Base-by-base conservation (phyloP, 2,797 vertebrate species). In the Danio choprae region DNA sequence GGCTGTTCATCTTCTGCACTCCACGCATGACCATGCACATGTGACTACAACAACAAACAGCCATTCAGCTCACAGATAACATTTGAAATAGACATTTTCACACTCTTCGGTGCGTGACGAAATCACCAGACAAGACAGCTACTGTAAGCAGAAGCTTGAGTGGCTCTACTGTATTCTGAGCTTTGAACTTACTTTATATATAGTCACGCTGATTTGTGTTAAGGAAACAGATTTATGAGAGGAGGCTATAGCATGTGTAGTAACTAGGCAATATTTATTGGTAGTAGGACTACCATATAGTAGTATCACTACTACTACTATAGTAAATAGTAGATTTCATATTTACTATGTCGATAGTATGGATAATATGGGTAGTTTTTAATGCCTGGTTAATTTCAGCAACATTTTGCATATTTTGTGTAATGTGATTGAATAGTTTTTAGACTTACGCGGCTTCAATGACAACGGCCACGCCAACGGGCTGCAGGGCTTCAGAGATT, bases 1-100 rank as follows among this genome's bases (percentile, higher is more conserved):
- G 89, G 86, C 93, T 96, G 87, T 94, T 96, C 83, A 93, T 95
- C 92, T 96, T 96, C 92, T 96, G 94, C 79, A 92, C 93, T 0
- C 93, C 93, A 4, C 95, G 91, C 94, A 96, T 93, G 51, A 94
- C 89, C 93, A 93, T 92, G 8, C 91, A 95, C 95, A 94, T 95
- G 89, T 95, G 95, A 83, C 93, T 94, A 88, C 15, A 84, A 84
- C 20, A 48, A 76, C 72, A 74, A 10, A 43, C n/a, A 36, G n/a
- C 38, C 6, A 50, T 71, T 83, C 40, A 75, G 16, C 41, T 74
- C 13, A 48, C 63, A 51, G 50, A 36, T 38, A 58, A 58, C 40
- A 56, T 44, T 16, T 67, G 1, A 67, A 29, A 67, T 67, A 44
- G 20, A 67, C 0, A 67, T 71, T 16, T 43, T 13, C 48, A 70